These are phyloP conservation scores for Shargacucullia verbasci DNA, from an alignment of 2,888 invertebrate genomes.

Conservation along the genomic window DNA sequence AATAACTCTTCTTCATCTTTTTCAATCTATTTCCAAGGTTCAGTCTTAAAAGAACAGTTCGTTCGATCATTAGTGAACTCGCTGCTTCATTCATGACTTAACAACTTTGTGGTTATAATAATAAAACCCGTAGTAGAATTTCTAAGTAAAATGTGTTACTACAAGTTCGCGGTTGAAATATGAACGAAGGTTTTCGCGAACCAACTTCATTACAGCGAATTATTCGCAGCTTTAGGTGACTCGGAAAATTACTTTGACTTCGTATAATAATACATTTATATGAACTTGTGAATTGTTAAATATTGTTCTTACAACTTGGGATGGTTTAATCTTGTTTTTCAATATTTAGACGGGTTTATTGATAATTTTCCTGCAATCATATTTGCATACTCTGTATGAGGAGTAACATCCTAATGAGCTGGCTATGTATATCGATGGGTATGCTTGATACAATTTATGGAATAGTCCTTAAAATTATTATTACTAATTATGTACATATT, in stretches of 20 bases:
- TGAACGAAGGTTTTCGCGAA: slow-evolving; percentile 12
- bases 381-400: too few species aligned
- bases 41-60: slow-evolving; percentile 1
- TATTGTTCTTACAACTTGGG: not conserved
- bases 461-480: too few species aligned
- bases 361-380: too few species aligned
- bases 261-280: not conserved
- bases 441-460: too few species aligned
- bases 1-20: slow-evolving; percentile 26
- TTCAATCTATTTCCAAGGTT: slow-evolving; percentile 15
- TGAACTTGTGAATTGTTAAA: not conserved
- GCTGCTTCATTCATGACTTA: slow-evolving; percentile 1
- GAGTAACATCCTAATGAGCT: too few species aligned
- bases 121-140: not conserved
- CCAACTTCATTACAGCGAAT: slow-evolving; percentile 8
- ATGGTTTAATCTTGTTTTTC: too few species aligned
- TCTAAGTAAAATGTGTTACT: not conserved
- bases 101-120: slow-evolving; percentile 2
- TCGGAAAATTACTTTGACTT: slow-evolving; percentile 20
- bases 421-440: too few species aligned
- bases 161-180: not conserved
- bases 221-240: slow-evolving; percentile 10
- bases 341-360: too few species aligned
- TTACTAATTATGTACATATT: too few species aligned
- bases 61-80: slow-evolving; percentile 3